phyloP scores from a whole-genome alignment of 2,113 vertebrate species.

The Xenopus tropicalis region DNA sequence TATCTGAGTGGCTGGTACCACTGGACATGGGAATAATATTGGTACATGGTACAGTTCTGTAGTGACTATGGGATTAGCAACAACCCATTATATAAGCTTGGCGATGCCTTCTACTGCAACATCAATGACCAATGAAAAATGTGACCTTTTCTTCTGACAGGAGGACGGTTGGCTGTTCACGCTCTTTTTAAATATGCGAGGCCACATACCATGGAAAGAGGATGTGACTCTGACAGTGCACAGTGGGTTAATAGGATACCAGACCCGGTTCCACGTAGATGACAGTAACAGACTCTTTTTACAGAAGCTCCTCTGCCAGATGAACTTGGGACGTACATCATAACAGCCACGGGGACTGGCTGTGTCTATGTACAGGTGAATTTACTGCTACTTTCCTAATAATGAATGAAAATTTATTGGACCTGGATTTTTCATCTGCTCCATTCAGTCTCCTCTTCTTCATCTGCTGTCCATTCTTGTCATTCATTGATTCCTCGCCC shows the following conservation, averaged over 20 bases:
- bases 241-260: slow-evolving; percentile 43
- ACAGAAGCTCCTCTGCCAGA: slow-evolving; percentile 61
- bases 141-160: slow-evolving; percentile 33
- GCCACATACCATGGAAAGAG: slow-evolving; percentile 50
- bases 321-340: slow-evolving; percentile 62
- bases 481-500: too few species aligned
- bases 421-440: too few species aligned
- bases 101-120: too few species aligned
- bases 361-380: slow-evolving; percentile 72
- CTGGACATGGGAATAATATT: too few species aligned
- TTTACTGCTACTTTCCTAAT: not conserved
- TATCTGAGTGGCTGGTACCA: too few species aligned
- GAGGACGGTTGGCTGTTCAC: slow-evolving; percentile 64
- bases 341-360: slow-evolving; percentile 56
- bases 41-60: too few species aligned
- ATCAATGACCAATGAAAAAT: too few species aligned
- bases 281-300: slow-evolving; percentile 73
- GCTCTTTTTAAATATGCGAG: slow-evolving; percentile 57
- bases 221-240: slow-evolving; percentile 46
- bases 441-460: too few species aligned
- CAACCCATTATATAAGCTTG: too few species aligned
- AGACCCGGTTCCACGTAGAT: slow-evolving; percentile 65
- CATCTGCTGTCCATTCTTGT: too few species aligned
- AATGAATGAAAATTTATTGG: not conserved
- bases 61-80: too few species aligned